Conservation (phyloP, 2,113 vertebrate species). For the Corythaixoides concolor region DNA sequence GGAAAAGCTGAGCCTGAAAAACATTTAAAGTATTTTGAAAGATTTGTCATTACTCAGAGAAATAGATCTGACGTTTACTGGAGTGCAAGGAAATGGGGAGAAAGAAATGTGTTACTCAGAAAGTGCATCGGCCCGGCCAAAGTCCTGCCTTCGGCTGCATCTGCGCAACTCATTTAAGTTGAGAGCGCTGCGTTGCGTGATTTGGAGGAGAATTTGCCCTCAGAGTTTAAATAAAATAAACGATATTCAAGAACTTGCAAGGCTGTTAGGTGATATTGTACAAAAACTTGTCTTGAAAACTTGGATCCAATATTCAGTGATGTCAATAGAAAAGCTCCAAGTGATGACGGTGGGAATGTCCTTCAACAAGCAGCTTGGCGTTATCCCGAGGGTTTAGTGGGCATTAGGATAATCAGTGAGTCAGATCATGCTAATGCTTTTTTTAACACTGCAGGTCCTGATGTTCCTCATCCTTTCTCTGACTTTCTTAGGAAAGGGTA, state of each 20-base stretch:
- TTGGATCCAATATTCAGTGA: not conserved
- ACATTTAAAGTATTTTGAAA: not conserved
- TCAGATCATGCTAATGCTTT: not conserved
- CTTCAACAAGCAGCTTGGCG: not conserved
- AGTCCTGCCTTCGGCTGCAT: not conserved
- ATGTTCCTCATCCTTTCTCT: not conserved
- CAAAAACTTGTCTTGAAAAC: not conserved
- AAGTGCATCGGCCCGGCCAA: not conserved
- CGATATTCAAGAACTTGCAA: not conserved
- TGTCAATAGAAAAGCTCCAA: not conserved
- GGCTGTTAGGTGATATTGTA: not conserved
- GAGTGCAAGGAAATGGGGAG: not conserved
- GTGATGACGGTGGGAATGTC: not conserved
- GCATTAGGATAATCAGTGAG: not conserved
- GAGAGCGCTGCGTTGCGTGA: not conserved
- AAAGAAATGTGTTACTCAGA: not conserved
- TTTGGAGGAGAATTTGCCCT: not conserved
- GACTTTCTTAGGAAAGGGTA: not conserved
- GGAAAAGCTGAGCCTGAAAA: slow-evolving; percentile 34
- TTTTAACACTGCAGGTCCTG: not conserved
- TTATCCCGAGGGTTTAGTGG: not conserved
- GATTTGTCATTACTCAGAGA: slow-evolving; percentile 10
- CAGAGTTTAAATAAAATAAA: not conserved
- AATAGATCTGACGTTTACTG: not conserved
- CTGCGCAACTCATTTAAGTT: slow-evolving; percentile 26